Evolutionary conservation across 2,888 invertebrate species (phyloP), one percentile per base, ranked within the genome.

Genomic region (Buathra laborator): DNA sequence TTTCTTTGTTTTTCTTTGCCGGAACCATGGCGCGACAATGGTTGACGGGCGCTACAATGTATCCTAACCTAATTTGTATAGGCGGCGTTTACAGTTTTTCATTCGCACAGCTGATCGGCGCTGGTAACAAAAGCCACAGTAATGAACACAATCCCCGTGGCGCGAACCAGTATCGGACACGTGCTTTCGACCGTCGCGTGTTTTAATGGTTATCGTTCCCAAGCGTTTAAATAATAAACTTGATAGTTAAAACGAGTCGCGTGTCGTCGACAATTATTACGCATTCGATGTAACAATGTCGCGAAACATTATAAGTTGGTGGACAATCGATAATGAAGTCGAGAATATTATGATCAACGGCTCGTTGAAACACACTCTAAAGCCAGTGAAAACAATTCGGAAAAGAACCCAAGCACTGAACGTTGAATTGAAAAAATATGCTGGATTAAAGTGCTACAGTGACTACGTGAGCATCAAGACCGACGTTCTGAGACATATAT

Each of bases 371-470:
- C 88, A 89, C 29, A 83, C 83, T 37, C 80, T 89, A 2, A 29
- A 64, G 5, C 37, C 53, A 24, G 32, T 9, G 5, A 86, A 59
- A 77, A 88, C 59, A 70, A 72, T 90, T 12, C 59, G 44, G 59
- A 85, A 59, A 12, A 85, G 83, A 51, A 89, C 88, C 1, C 88
- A 85, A 76, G 16, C 80, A 29, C 70, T 89, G n/a, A 91, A 91
- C 64, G 4, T 10, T 10, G 59, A 77, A 9, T 67, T 90, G 5
- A 86, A 83, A 19, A 87, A 85, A 0, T 29, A 19, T 19, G 10
- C 62, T 0, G 0, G 2, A 5, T 12, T 86, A 6, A 85, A 66
- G 32, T 59, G 66, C 3, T 91, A 91, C 32, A 70, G 76, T 5
- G 74, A 87, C 0, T 91, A 89, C 10, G 66, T 88, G 10, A 67